A percentile compares a stretch with the other conserved stretches of the same genome.
Evolutionary conservation across 2,888 invertebrate genomes (phyloP).

Genomic region (Cerastoderma edule): DNA sequence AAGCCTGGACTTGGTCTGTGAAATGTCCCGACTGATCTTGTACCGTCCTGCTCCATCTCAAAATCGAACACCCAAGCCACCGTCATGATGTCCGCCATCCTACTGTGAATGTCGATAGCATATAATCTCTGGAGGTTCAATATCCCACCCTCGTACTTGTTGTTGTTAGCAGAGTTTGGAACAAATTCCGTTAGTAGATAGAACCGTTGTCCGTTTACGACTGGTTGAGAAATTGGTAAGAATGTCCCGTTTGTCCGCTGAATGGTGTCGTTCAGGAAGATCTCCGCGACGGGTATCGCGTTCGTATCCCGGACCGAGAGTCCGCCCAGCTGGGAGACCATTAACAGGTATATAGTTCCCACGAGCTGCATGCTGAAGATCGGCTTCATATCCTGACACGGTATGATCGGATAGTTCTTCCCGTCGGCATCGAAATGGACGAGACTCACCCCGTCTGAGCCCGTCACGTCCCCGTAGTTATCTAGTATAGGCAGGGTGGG

Average conservation of each 20-base stretch:
- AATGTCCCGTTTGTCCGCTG: conserved; percentile 45
- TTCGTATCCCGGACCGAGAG: conserved; percentile 46
- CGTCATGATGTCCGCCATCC: conserved; percentile 42
- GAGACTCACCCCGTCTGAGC: conserved; percentile 65
- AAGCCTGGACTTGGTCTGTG: no score
- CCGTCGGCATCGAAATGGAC: conserved; percentile 67
- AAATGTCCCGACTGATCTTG: background rate
- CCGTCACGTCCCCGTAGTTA: conserved; percentile 71
- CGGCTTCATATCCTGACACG: conserved; percentile 33
- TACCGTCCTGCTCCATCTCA: background rate
- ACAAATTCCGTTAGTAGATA: conserved; percentile 58
- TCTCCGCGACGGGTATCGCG: conserved; percentile 44
- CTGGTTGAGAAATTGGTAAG: conserved; percentile 52
- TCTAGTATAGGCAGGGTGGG: conserved; percentile 74
- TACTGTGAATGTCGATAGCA: conserved; percentile 50
- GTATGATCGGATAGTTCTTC: conserved; percentile 56
- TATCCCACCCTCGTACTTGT: background rate
- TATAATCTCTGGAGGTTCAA: conserved; percentile 40
- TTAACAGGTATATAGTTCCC: conserved; percentile 35
- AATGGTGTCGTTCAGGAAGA: conserved; percentile 43
- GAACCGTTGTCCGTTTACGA: conserved; percentile 47
- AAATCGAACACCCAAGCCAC: conserved; percentile 45
- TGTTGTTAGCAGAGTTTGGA: conserved; percentile 18
- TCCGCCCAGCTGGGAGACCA: conserved; percentile 44
- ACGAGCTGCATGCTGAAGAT: conserved; percentile 52